These are phyloP conservation scores for Agapornis canus DNA, from an alignment of 2,797 vertebrate species.

Conservation along the genomic window DNA sequence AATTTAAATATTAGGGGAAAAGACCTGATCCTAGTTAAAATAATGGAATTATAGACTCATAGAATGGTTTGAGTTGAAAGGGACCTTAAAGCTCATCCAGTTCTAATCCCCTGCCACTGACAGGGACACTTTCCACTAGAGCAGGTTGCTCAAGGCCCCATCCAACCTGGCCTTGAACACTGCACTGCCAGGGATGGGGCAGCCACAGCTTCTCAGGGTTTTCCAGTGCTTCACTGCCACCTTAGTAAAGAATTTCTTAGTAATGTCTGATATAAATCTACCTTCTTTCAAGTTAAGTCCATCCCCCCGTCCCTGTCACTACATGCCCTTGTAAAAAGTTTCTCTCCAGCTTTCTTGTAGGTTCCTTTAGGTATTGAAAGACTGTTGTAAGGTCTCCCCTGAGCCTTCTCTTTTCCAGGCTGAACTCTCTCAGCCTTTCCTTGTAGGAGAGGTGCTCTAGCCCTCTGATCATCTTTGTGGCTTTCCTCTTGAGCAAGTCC, in stretches of 20 bases:
- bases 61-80: not conserved
- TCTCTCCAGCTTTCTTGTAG: not conserved
- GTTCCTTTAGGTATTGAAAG: not conserved
- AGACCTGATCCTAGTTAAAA: not conserved
- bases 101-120: not conserved
- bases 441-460: not conserved
- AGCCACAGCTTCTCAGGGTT: not conserved
- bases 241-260: not conserved
- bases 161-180: not conserved
- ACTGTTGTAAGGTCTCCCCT: not conserved
- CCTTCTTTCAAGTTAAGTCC: not conserved
- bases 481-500: not conserved
- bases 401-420: not conserved
- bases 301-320: not conserved
- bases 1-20: not conserved
- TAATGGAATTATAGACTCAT: not conserved
- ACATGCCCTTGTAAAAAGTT: not conserved
- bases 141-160: not conserved
- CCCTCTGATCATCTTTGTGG: not conserved
- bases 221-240: not conserved
- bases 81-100: not conserved
- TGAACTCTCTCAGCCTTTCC: not conserved
- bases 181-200: not conserved
- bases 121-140: not conserved
- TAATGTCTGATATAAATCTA: not conserved